Base-by-base conservation (phyloP, 1,140 invertebrate genomes). In the Drosophila eugracilis region DNA sequence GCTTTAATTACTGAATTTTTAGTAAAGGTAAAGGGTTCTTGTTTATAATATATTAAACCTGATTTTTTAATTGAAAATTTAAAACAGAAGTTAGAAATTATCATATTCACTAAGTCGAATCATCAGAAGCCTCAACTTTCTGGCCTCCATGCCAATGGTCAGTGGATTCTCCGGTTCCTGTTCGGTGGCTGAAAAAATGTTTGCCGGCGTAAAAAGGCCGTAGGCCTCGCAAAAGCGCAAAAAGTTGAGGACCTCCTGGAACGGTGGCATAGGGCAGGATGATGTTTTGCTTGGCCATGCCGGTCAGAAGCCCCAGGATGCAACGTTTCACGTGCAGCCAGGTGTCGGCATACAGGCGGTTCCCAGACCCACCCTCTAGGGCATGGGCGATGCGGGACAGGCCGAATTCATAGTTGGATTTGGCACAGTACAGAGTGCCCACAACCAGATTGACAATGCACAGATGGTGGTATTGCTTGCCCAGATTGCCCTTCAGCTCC, bases 381-480 rank as follows among this genome's bases (percentile, higher is more conserved):
- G 91, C 91, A 19, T 92, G 91, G 4, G 91, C 91, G n/a, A 99
- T 97, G 75, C 99, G 93, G 0, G 98, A 99, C 77, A 99, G 98
- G 5, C 99, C 99, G 93, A 99, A 99, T 92, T 99, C 99, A 86
- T 99, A 99, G 92, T 99, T 99, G 0, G 98, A 98, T 92, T 99
- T 99, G 0, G 98, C 96, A 92, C 99, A 99, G 91, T 99, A 99
- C 4, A 99, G 92, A 1, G 99, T 99, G 26, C 97, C 99, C 75
- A 99, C 99, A 1, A 99, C 99, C 48, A 99, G 93, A 93, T 99
- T 99, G 3, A 99, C 98, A 77, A 99, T 99, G 91, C 98, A 99
- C 24, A 99, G 93, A 92, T 99, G 99, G 92, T 99, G 99, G 91
- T 97, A 97, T 34, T 99, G 97, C 12, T 97, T 97, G 79, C 99